A percentile compares a stretch with the other conserved stretches of the same genome.
Conservation (phyloP, 2,797 vertebrate genomes). For the Salmo trutta region DNA sequence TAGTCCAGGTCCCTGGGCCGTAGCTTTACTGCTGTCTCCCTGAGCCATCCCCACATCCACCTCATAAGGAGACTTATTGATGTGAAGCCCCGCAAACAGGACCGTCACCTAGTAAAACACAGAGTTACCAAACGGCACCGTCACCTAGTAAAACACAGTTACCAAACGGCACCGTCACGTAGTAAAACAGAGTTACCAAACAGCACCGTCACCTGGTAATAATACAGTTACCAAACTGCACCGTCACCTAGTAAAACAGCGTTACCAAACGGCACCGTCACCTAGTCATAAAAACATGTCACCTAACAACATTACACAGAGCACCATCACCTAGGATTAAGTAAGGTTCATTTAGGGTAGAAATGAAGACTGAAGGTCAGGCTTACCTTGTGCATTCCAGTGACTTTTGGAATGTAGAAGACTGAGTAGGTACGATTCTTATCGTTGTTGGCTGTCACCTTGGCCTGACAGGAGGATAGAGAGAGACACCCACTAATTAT, state of each 20-base stretch:
- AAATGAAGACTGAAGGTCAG: no score
- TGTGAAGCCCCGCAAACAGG: conserved; percentile 91
- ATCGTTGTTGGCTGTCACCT: conserved; percentile 89
- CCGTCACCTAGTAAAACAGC: conserved; percentile 41
- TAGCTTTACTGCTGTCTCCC: conserved; percentile 89
- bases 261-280: no score
- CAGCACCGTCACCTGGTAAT: no score
- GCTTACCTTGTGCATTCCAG: conserved; percentile 80
- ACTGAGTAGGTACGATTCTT: conserved; percentile 92
- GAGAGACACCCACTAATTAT: no score
- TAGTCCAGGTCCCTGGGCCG: conserved; percentile 89
- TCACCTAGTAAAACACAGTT: no score
- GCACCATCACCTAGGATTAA: no score
- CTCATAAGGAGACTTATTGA: conserved; percentile 92
- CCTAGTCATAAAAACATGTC: no score
- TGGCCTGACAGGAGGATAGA: conserved; percentile 70
- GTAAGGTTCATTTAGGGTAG: no score
- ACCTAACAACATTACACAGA: no score
- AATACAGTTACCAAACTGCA: conserved; percentile 76
- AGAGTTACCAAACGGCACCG: no score
- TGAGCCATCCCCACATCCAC: conserved; percentile 90
- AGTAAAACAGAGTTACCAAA: no score
- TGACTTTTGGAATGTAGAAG: conserved; percentile 90
- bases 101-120: conserved; percentile 76
- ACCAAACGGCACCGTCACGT: no score